Evolutionary conservation across 1,140 invertebrate genomes (phyloP), one percentile per base, ranked within the genome.

Genomic region (Temnothorax nylanderi): DNA sequence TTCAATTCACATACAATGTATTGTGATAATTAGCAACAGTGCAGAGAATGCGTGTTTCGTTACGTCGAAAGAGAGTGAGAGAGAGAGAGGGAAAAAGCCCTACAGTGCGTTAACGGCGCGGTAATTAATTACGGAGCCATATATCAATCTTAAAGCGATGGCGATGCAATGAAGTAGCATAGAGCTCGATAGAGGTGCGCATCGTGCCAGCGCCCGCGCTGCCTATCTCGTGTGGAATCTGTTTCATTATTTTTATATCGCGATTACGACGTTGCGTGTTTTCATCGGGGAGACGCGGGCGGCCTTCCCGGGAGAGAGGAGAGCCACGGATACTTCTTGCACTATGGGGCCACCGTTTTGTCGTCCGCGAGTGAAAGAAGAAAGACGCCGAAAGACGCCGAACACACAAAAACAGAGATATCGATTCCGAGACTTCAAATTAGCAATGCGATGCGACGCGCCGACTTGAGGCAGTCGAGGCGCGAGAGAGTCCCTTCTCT

Each of bases 221-320:
- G 72, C 78, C 54, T 90, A 90, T 90, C 89, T 87, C 65, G 49
- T 78, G 58, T 64, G 26, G 65, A 89, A 90, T 90, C 89, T 84
- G 67, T 89, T 78, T 89, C 89, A 90, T 90, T 90, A 90, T 87
- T 86, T 90, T 89, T 90, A 90, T 90, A 90, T 86, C 88, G 88
- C 89, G 89, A 90, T 90, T 89, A 84, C 78, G 81, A 89, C 67
- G 88, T 89, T 87, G 85, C 89, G 85, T 89, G 81, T 56, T 78
- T 64, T 78, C 75, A 85, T 85, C 82, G 74, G 56, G 60, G 78
- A 82, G 67, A 41, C 44, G 44, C 72, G 72, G 13, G n/a, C 10
- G 82, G 58, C 32, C 69, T 82, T 74, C 80, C 82, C 82, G 60
- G 47, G 60, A 84, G 80, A 84, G 60, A 62, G n/a, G 49, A 54